phyloP scores from a whole-genome alignment of 2,113 vertebrate genomes.

The Taxidea taxus region DNA sequence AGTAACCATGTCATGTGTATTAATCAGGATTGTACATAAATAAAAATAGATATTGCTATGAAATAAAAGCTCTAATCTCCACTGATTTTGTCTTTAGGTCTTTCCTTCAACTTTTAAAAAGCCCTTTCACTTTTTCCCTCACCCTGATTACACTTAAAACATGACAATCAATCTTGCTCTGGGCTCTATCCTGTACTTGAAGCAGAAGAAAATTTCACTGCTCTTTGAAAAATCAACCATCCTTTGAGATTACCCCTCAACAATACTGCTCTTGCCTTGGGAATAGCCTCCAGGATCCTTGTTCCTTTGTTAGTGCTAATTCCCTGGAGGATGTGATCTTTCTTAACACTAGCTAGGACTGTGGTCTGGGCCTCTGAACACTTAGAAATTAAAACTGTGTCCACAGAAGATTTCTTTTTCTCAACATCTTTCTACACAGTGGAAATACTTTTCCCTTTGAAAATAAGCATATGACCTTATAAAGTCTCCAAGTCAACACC shows the following conservation, averaged over 20 bases:
- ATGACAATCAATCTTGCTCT: neutral
- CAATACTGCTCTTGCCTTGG: neutral
- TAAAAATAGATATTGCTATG: neutral
- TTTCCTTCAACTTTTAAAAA: slow-evolving; percentile 22
- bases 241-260: neutral
- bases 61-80: slow-evolving; percentile 2
- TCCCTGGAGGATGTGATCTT: neutral
- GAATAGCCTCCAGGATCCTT: neutral
- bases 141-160: neutral
- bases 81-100: neutral
- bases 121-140: neutral
- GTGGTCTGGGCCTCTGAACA: neutral
- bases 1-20: neutral
- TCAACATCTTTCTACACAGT: neutral
- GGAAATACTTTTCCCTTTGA: slow-evolving; percentile 12
- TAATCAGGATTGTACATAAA: neutral
- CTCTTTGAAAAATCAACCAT: neutral
- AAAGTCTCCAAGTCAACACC: slow-evolving; percentile 13
- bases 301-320: neutral
- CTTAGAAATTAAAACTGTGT: slow-evolving; percentile 40
- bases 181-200: neutral
- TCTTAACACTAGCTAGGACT: neutral
- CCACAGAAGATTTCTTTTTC: slow-evolving; percentile 24
- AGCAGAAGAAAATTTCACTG: neutral
- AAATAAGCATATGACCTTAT: slow-evolving; percentile 18